Evolutionary conservation across 30 jellyfish, hydroid and myxozoan species (phyloP).

Genomic region (Hydra vulgaris): DNA sequence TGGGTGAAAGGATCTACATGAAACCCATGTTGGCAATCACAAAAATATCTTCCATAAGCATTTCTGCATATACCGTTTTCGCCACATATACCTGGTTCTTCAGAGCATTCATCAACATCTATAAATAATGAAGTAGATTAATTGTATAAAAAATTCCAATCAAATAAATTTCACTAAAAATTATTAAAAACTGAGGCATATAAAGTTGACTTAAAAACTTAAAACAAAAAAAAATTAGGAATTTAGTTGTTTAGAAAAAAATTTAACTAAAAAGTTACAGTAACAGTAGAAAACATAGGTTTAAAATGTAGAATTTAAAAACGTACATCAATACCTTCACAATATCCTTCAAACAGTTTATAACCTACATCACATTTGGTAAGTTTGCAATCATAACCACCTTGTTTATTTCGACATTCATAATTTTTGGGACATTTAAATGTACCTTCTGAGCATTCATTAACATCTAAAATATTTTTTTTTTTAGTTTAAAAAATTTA

Average conservation of each 20-base stretch:
- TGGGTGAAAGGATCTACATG: slow-evolving; percentile 3
- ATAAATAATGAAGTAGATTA: not conserved
- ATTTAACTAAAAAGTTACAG: too few species aligned
- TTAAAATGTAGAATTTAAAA: too few species aligned
- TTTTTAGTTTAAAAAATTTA: too few species aligned
- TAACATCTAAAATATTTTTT: slow-evolving; percentile 1
- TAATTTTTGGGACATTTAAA: not conserved
- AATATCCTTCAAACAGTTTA: slow-evolving; percentile 14
- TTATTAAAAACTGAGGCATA: not conserved
- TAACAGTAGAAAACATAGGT: not conserved
- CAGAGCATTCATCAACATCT: slow-evolving; percentile 17
- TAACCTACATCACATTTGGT: slow-evolving; percentile 16
- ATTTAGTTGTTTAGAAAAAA: too few species aligned
- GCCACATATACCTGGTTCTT: slow-evolving; percentile 11
- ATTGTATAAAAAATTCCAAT: too few species aligned
- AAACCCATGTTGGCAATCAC: slow-evolving; percentile 17
- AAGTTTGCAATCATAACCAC: slow-evolving; percentile 10
- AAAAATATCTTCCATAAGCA: slow-evolving; percentile 16
- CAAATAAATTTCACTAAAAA: too few species aligned
- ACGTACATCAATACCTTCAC: slow-evolving; percentile 10
- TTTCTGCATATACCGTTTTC: slow-evolving; percentile 10
- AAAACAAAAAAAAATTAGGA: not conserved
- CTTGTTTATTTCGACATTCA: slow-evolving; percentile 9
- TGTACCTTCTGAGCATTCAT: slow-evolving; percentile 5
- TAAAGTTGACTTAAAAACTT: too few species aligned